These are phyloP conservation scores for Agelastica alni DNA, from an alignment of 2,888 invertebrate species.

Conservation along the genomic window DNA sequence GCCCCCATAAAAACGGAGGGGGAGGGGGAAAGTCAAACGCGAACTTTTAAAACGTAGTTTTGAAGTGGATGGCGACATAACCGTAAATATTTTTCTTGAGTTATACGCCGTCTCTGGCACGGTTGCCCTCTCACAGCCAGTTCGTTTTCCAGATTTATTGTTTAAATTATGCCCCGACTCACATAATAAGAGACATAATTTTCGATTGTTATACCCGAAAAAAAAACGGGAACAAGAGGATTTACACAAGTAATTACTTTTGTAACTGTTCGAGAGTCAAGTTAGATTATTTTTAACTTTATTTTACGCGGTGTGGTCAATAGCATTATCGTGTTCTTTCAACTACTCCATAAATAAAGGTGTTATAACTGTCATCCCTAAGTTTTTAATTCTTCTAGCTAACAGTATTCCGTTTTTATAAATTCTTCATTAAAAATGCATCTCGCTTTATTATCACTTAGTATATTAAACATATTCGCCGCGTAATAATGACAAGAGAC, in stretches of 20 bases:
- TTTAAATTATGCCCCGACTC: conserved; percentile 22
- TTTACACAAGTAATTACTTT: conserved; percentile 20
- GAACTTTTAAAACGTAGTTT: conserved; percentile 26
- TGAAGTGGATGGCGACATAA: conserved; percentile 14
- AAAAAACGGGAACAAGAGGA: conserved; percentile 13
- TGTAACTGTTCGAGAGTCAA: neutral
- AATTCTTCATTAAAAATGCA: too few relatives aligned
- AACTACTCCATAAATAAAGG: too few relatives aligned
- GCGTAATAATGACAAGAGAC: too few relatives aligned
- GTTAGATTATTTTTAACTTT: neutral
- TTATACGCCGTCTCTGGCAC: conserved; percentile 17
- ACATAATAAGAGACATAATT: conserved; percentile 21
- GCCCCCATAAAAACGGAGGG: too few relatives aligned
- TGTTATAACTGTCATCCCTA: too few relatives aligned
- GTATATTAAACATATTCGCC: too few relatives aligned
- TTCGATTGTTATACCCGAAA: conserved; percentile 16
- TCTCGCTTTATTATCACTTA: too few relatives aligned
- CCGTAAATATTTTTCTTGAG: conserved; percentile 21
- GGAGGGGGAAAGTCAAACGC: conserved; percentile 23
- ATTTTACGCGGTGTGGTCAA: too few relatives aligned
- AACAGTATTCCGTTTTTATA: too few relatives aligned
- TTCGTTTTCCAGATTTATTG: conserved; percentile 24
- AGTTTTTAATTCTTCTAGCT: too few relatives aligned
- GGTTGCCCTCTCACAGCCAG: conserved; percentile 8
- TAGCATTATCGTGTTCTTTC: too few relatives aligned